Conservation (phyloP, 2,113 vertebrate genomes). For the Engystomops pustulosus region DNA sequence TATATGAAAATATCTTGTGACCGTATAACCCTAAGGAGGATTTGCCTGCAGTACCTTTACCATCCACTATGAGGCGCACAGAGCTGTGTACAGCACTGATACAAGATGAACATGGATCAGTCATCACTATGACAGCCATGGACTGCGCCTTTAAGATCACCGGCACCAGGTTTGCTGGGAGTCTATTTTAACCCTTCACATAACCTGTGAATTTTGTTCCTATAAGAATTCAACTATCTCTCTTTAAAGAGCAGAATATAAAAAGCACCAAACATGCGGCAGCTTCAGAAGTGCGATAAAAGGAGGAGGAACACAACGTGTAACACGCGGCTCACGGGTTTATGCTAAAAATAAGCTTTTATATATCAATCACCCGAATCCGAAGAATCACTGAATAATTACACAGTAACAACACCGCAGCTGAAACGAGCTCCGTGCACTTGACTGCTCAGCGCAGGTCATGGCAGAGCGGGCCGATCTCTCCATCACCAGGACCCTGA, state of each 20-base stretch:
- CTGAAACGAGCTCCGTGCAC: background rate
- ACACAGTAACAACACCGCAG: background rate
- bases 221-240: too few species aligned
- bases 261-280: background rate
- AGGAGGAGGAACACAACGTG: constrained; percentile 4
- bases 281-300: constrained; percentile 19
- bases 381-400: constrained; percentile 20
- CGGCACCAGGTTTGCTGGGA: too few species aligned
- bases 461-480: background rate
- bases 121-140: too few species aligned
- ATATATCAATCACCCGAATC: constrained; percentile 4
- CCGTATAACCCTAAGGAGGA: too few species aligned
- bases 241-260: too few species aligned
- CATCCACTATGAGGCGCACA: too few species aligned
- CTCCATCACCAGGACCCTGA: background rate
- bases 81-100: too few species aligned
- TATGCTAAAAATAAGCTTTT: constrained; percentile 31
- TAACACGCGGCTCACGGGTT: background rate
- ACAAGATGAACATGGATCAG: too few species aligned
- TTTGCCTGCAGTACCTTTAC: too few species aligned
- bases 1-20: too few species aligned
- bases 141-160: too few species aligned
- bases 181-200: background rate
- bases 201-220: background rate
- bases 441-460: background rate